phyloP scores from a whole-genome alignment of 2,888 invertebrate genomes.

The Lepidochitona cinerea region DNA sequence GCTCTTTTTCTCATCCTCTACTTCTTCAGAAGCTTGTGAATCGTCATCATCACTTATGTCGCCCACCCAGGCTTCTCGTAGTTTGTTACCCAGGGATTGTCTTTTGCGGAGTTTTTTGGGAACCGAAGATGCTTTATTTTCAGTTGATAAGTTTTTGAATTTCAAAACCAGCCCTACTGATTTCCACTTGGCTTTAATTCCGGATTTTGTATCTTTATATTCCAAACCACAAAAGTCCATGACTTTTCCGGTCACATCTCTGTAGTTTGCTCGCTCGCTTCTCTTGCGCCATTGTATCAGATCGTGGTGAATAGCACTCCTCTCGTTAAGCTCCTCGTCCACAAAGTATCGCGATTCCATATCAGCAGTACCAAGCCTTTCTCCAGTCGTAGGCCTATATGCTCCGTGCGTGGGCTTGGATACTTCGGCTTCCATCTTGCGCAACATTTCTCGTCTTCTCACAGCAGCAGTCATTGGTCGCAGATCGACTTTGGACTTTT shows the following conservation, averaged over 20 bases:
- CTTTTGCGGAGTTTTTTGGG: neutral
- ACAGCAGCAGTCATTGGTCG: neutral
- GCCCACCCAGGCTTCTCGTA: neutral
- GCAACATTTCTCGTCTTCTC: neutral
- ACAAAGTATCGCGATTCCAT: neutral
- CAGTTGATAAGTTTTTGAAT: neutral
- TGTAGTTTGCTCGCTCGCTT: neutral
- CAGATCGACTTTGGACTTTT: neutral
- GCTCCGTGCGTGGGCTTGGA: neutral
- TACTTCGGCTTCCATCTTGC: neutral
- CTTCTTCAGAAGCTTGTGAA: too few relatives aligned
- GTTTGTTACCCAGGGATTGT: neutral
- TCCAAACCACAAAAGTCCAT: neutral
- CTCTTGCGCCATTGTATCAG: neutral
- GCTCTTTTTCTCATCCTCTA: too few relatives aligned
- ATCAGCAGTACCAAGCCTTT: neutral
- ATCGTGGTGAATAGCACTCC: neutral
- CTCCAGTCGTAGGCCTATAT: neutral
- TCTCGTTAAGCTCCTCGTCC: neutral
- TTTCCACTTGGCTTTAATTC: neutral
- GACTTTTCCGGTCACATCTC: neutral
- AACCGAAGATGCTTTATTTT: neutral
- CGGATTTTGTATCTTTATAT: neutral
- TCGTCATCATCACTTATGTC: too few relatives aligned
- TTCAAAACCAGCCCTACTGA: neutral